Percentiles rank a stretch among this genome's conserved stretches.
Conservation (phyloP, 2,797 vertebrate species). For the Chelon auratus region DNA sequence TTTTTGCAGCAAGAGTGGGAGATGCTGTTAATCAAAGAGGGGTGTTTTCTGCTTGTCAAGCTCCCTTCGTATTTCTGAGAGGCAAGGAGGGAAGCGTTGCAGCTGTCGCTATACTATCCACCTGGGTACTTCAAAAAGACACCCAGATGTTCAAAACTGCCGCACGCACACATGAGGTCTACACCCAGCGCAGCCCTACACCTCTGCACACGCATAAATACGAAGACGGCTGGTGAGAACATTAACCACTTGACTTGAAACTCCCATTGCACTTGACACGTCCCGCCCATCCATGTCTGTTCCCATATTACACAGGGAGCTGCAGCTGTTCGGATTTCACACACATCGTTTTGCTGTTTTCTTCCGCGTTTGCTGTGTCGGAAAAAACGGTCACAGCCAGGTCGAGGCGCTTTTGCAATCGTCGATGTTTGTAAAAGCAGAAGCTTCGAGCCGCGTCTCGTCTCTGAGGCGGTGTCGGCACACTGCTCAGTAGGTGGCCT, state of each 20-base stretch:
- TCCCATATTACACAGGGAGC: conserved; percentile 35
- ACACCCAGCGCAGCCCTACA: conserved; percentile 20
- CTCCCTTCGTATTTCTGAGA: conserved; percentile 64
- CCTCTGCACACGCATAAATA: conserved; percentile 21
- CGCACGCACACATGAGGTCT: conserved; percentile 42
- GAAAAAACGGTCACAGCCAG: background rate
- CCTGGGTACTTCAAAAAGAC: conserved; percentile 81
- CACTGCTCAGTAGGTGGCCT: conserved; percentile 18
- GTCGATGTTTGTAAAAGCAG: conserved; percentile 12
- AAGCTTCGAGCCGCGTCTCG: background rate
- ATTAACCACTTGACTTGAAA: conserved; percentile 74
- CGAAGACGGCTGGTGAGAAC: conserved; percentile 55
- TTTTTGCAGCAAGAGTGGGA: background rate
- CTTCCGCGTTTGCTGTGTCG: conserved; percentile 9
- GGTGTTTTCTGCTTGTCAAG: conserved; percentile 77
- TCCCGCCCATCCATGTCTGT: conserved; percentile 59
- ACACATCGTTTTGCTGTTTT: conserved; percentile 40
- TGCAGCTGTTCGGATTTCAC: conserved; percentile 62
- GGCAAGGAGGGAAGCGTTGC: conserved; percentile 62
- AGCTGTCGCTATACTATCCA: conserved; percentile 77
- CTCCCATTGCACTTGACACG: conserved; percentile 69
- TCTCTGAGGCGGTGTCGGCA: conserved; percentile 10
- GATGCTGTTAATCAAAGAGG: conserved; percentile 61
- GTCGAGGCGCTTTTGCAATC: background rate
- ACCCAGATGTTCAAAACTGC: conserved; percentile 77